Conservation (phyloP, 2,113 vertebrate species). For the Centropus unirufus region DNA sequence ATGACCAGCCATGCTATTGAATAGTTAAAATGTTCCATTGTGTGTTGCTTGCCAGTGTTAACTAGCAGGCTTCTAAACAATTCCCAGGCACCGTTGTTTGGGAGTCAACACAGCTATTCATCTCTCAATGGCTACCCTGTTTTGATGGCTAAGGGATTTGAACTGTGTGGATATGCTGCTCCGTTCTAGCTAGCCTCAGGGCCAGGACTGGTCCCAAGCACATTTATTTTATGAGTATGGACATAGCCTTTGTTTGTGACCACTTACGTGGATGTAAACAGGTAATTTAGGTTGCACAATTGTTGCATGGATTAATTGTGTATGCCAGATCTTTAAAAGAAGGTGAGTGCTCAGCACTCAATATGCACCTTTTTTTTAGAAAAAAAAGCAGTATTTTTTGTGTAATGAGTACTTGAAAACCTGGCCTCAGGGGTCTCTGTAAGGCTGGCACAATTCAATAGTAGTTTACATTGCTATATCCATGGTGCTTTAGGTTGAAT, state of each 20-base stretch:
- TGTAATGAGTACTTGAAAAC: not conserved
- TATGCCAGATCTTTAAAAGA: not conserved
- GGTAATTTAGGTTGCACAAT: not conserved
- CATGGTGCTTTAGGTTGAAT: not conserved
- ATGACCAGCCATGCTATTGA: not conserved
- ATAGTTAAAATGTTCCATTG: constrained; percentile 26
- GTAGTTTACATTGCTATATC: not conserved
- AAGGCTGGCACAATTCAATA: not conserved
- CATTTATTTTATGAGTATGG: not conserved
- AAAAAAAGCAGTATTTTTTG: not conserved
- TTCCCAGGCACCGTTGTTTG: not conserved
- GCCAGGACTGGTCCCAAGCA: not conserved
- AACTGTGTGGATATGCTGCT: not conserved
- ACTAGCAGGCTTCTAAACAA: constrained; percentile 14
- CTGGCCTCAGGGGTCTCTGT: not conserved
- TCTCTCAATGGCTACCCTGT: not conserved
- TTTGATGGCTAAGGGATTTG: not conserved
- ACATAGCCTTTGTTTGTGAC: constrained; percentile 5
- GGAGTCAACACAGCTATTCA: not conserved
- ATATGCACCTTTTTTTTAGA: not conserved
- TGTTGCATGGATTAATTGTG: not conserved
- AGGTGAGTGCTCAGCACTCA: not conserved
- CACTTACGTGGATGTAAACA: not conserved
- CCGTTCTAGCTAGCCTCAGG: not conserved
- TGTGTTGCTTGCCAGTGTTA: not conserved